phyloP scores from a whole-genome alignment of 2,797 vertebrate genomes.

The Calcarius lapponicus region DNA sequence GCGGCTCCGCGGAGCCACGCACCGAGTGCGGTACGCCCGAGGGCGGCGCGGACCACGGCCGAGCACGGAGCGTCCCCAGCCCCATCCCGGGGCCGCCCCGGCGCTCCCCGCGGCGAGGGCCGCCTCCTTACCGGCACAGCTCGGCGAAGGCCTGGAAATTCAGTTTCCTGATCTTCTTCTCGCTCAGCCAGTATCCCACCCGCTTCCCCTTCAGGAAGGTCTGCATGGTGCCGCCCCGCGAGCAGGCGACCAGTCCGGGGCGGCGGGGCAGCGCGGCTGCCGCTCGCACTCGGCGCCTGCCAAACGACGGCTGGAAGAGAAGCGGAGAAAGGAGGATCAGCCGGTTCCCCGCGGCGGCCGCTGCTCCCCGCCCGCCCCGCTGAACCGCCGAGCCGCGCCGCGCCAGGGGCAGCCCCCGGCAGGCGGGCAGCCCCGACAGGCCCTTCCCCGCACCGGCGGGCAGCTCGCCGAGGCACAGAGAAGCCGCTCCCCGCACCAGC shows the following conservation, averaged over 20 bases:
- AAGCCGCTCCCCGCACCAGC: background rate
- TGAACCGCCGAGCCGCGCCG: background rate
- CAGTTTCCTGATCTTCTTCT: slow-evolving; percentile 98
- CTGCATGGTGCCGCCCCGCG: slow-evolving; percentile 83
- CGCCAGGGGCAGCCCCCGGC: background rate
- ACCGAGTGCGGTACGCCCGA: background rate
- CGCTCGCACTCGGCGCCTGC: background rate
- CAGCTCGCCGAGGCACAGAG: background rate
- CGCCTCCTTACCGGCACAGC: slow-evolving; percentile 88
- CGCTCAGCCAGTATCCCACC: slow-evolving; percentile 98
- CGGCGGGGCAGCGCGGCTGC: background rate
- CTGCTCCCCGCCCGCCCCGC: background rate
- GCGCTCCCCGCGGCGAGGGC: background rate
- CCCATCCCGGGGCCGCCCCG: background rate
- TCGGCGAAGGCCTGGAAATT: slow-evolving; percentile 97
- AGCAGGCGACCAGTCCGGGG: background rate
- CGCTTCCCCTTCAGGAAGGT: slow-evolving; percentile 94
- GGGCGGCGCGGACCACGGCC: background rate
- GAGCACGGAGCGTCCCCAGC: background rate
- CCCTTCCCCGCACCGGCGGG: background rate
- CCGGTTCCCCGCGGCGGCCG: background rate
- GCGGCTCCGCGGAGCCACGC: background rate
- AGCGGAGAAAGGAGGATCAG: background rate
- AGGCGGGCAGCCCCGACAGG: background rate
- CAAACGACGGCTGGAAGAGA: background rate